These are phyloP conservation scores for Patella ulyssiponensis DNA, from an alignment of 2,888 invertebrate genomes.

Conservation along the genomic window DNA sequence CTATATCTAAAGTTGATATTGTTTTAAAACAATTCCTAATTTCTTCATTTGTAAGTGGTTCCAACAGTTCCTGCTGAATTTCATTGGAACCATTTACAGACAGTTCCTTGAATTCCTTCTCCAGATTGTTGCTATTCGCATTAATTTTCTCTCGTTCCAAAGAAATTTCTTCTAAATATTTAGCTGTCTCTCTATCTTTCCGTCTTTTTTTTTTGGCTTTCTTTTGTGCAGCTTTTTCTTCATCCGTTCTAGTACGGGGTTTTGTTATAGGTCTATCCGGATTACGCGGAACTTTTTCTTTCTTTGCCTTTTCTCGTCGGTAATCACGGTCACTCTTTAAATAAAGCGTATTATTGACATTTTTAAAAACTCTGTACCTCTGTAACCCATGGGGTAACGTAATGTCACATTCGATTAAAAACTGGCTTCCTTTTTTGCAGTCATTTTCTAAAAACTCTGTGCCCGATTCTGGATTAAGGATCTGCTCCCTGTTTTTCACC, in stretches of 20 bases:
- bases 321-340: not conserved
- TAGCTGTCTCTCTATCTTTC: not conserved
- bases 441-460: conserved; percentile 10
- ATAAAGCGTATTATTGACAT: not conserved
- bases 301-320: not conserved
- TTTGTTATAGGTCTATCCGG: not conserved
- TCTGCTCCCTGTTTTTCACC: conserved; percentile 23
- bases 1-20: conserved; percentile 48
- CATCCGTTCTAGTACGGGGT: not conserved
- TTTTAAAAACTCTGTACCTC: conserved; percentile 32
- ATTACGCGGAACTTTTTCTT: not conserved
- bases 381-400: conserved; percentile 33
- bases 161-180: not conserved
- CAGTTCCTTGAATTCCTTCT: not conserved
- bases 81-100: not conserved
- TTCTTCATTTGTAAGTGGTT: conserved; percentile 30
- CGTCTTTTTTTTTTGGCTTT: not conserved
- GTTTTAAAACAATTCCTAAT: conserved; percentile 40
- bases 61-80: conserved; percentile 74
- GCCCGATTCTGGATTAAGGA: conserved; percentile 11
- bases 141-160: conserved; percentile 4
- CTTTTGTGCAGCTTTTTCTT: not conserved
- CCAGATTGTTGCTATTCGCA: conserved; percentile 59
- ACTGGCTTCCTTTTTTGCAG: not conserved
- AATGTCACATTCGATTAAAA: conserved; percentile 30